These are phyloP conservation scores for Anagyrus pseudococci DNA, from an alignment of 2,888 invertebrate species.

Conservation along the genomic window DNA sequence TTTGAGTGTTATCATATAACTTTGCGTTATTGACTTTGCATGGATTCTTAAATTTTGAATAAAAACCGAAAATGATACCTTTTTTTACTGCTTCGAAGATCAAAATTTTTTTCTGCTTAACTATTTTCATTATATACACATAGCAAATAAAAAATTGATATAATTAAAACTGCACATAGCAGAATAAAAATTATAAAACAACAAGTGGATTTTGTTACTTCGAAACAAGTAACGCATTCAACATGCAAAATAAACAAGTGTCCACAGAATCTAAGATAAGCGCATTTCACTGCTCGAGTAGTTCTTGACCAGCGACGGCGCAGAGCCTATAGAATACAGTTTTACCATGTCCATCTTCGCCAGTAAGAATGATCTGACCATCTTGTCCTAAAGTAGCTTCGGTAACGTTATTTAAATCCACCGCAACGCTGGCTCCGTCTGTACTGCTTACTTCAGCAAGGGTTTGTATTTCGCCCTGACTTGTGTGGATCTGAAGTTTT, in stretches of 20 bases:
- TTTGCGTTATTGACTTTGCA: conserved; percentile 36
- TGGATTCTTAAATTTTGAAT: conserved; percentile 50
- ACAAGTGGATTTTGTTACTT: conserved; percentile 33
- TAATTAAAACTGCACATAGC: conserved; percentile 49
- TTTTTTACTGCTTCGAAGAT: conserved; percentile 6
- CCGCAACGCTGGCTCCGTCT: conserved; percentile 74
- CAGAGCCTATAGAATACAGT: conserved; percentile 63
- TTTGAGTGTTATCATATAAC: conserved; percentile 9
- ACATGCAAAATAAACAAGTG: conserved; percentile 42
- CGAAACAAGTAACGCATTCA: conserved; percentile 34
- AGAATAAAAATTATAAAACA: conserved; percentile 39
- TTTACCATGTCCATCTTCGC: conserved; percentile 91
- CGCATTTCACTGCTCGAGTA: conserved; percentile 59
- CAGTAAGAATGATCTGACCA: conserved; percentile 93
- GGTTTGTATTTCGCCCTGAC: conserved; percentile 71
- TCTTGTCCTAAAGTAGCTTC: conserved; percentile 91
- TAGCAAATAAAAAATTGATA: conserved; percentile 35
- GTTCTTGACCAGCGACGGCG: conserved; percentile 62
- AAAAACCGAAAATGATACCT: conserved; percentile 32
- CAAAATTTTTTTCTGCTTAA: conserved; percentile 19
- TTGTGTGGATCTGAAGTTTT: conserved; percentile 61
- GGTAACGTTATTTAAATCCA: conserved; percentile 87
- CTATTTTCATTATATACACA: conserved; percentile 32
- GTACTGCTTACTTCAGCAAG: conserved; percentile 76
- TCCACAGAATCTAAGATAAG: conserved; percentile 46